Percentiles rank a stretch among this genome's conserved stretches.
Evolutionary conservation across 2,888 invertebrate species (phyloP).

Genomic region (Diadegma fenestrale): DNA sequence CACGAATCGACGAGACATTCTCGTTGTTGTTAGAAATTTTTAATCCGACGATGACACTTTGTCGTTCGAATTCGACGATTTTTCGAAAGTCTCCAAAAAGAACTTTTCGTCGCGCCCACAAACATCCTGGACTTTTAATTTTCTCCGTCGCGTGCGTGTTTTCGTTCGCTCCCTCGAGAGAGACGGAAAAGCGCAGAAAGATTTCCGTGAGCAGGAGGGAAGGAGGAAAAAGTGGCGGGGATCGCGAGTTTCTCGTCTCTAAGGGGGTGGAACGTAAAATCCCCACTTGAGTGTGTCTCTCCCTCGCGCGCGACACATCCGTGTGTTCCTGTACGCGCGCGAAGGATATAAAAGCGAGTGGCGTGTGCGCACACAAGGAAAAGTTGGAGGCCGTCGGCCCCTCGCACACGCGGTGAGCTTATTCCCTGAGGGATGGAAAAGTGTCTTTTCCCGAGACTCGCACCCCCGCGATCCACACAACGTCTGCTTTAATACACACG

Average conservation of each 20-base stretch:
- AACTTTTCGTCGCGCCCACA: constrained; percentile 15
- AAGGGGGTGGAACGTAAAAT: constrained; percentile 62
- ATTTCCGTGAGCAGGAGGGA: constrained; percentile 71
- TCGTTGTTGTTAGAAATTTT: neutral
- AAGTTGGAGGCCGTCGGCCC: constrained; percentile 68
- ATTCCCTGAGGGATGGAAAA: constrained; percentile 62
- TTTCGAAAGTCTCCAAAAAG: neutral
- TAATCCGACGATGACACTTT: neutral
- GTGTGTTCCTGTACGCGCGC: constrained; percentile 22
- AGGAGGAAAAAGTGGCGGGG: constrained; percentile 72
- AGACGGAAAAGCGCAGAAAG: constrained; percentile 18
- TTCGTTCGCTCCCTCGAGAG: neutral
- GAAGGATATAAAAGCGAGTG: constrained; percentile 16
- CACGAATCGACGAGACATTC: neutral
- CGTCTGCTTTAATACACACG: constrained; percentile 50
- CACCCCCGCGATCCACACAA: constrained; percentile 19
- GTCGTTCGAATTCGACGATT: constrained; percentile 11
- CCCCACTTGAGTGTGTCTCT: constrained; percentile 66
- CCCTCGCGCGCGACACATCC: constrained; percentile 67
- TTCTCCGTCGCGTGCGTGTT: neutral
- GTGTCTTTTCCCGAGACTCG: constrained; percentile 34
- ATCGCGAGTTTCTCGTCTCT: constrained; percentile 47
- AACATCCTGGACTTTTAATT: constrained; percentile 66
- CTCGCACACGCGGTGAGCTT: constrained; percentile 52
- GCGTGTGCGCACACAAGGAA: constrained; percentile 48